Evolutionary conservation across 2,113 vertebrate genomes (phyloP), one percentile per base, ranked within the genome.

Genomic region (Fregata magnificens): DNA sequence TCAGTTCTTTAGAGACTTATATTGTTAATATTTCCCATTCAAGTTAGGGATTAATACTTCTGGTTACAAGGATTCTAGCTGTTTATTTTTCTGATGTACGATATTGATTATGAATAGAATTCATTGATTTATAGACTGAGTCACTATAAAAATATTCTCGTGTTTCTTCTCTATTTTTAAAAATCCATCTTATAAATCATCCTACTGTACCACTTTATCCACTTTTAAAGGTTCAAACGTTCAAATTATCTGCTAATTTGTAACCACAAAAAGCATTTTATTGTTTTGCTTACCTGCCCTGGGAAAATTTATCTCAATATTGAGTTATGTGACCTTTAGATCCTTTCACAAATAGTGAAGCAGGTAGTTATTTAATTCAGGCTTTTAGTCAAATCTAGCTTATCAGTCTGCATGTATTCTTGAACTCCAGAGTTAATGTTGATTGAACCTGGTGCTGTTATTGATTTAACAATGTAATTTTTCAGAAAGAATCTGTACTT

Each of bases 241-340:
- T 86, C 86, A 84, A 96, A 95, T 90, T 71, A 63, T 40, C 38
- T 83, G 47, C 49, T 92, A 50, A 91, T 76, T 56, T 84, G 15
- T 79, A 44, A 58, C 53, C 22, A 32, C 95, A 94, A 94, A 95
- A 94, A 77, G 8, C 16, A 36, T 93, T 95, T 96, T 91, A 84
- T 79, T 84, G 25, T 95, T 95, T 95, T 61, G 69, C 28, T 83
- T 86, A 62, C 26, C 69, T 95, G 50, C 58, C 73, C 69, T 58
- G 74, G 38, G 74, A 97, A 86, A 65, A 92, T 81, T 74, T 86
- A 36, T 95, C 44, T 71, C 32, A 38, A 8, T 47, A 32, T 67
- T 88, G 80, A 84, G 50, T 89, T 82, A 81, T 77, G 31, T 93
- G 82, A 97, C 85, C 88, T 97, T 96, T 88, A 87, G 38, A 65